Evolutionary conservation across 2,113 vertebrate genomes (phyloP), one percentile per base, ranked within the genome.

Genomic region (Rhipidura dahli): DNA sequence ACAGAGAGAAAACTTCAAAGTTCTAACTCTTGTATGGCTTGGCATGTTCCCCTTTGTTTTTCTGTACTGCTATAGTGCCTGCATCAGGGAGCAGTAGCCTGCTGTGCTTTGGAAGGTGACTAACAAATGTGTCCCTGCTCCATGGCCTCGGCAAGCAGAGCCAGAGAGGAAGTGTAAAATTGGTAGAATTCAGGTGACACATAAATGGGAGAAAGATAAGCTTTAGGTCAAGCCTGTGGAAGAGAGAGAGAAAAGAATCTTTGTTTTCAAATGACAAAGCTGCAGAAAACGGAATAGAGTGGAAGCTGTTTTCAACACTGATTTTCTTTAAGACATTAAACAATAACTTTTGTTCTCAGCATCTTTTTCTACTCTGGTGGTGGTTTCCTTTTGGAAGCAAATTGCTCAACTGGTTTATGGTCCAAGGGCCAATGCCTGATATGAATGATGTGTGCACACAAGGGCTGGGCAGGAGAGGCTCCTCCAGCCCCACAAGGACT

Each of bases 241-340:
- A 35, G 42, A 68, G 30, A 60, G 27, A 63, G 57, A 73, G 44
- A 54, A 39, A 57, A 39, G 47, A 63, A 73, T 77, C 35, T 81
- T 93, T 71, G 50, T 69, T 90, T 86, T 83, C 1, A 1, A 73
- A 70, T 61, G 13, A 66, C 45, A 88, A 90, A 89, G 47, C 85
- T 47, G 68, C 56, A 93, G 63, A 42, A 95, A 92, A 90, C 16
- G 27, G 71, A 50, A 87, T 51, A 83, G 42, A 84, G 60, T 71
- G 64, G 56, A 93, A 95, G 60, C 35, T 86, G 77, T 87, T 95
- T 90, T 94, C 89, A 94, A 63, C 91, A 75, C 68, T 60, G 72
- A 90, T 95, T 89, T 94, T 54, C 86, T 93, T 93, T 84, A 93
- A 91, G 89, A 78, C 56, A 89, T 87, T 87, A 93, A 94, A 95